Conservation (phyloP, 2,113 vertebrate genomes). For the Urocynchramus pylzowi region DNA sequence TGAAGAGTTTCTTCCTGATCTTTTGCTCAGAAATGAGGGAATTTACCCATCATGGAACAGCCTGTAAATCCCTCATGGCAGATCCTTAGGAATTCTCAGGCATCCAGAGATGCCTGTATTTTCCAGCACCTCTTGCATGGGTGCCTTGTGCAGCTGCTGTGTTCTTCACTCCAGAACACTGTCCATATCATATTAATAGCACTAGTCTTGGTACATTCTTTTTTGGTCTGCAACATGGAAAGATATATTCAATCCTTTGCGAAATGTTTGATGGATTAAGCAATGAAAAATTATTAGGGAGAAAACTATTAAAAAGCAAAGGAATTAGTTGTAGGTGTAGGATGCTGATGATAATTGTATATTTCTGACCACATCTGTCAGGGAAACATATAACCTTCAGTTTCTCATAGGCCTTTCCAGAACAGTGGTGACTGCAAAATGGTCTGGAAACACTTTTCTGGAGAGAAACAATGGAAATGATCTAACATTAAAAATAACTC, state of each 20-base stretch:
- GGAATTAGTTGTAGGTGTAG: neutral
- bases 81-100: neutral
- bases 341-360: neutral
- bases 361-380: neutral
- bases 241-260: neutral
- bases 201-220: neutral
- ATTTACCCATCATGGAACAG: neutral
- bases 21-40: neutral
- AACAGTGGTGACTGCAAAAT: neutral
- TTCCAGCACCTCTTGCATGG: neutral
- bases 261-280: neutral
- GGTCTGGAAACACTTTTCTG: conserved; percentile 14
- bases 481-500: conserved; percentile 40
- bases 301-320: neutral
- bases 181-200: neutral
- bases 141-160: neutral
- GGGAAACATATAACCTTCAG: neutral
- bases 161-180: neutral
- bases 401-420: neutral
- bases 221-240: neutral
- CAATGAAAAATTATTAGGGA: neutral
- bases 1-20: neutral
- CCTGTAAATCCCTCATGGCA: neutral
- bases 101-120: neutral
- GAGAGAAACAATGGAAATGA: conserved; percentile 46